These are phyloP conservation scores for Microchrysa polita DNA, from an alignment of 2,888 invertebrate species.

Conservation along the genomic window DNA sequence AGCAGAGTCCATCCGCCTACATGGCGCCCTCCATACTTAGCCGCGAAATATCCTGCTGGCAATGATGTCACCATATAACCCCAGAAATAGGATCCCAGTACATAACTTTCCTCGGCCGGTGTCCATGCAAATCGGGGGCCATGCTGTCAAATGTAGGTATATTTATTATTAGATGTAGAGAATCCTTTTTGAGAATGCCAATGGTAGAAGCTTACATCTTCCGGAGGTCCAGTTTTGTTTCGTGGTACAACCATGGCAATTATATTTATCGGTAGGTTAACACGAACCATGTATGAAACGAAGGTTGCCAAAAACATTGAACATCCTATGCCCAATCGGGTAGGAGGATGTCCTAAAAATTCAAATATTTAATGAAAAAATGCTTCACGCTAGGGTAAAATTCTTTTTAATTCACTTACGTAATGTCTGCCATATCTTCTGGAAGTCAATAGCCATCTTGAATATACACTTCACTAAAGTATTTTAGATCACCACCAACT, in stretches of 20 bases:
- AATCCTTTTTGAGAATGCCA: too few species aligned
- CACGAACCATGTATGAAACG: constrained; percentile 77
- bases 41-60: constrained; percentile 73
- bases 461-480: too few species aligned
- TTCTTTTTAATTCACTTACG: too few species aligned
- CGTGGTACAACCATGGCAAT: constrained; percentile 75
- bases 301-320: constrained; percentile 81
- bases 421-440: too few species aligned
- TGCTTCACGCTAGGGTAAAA: too few species aligned
- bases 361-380: too few species aligned
- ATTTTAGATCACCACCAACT: too few species aligned
- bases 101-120: constrained; percentile 70
- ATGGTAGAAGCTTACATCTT: constrained; percentile 61
- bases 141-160: constrained; percentile 59
- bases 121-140: constrained; percentile 69
- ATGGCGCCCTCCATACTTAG: constrained; percentile 71
- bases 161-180: background rate
- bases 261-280: constrained; percentile 80
- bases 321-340: constrained; percentile 67
- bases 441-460: too few species aligned
- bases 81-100: constrained; percentile 76
- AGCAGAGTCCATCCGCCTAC: constrained; percentile 68
- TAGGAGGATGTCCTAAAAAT: constrained; percentile 66
- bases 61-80: constrained; percentile 74
- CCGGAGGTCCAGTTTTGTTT: constrained; percentile 57